Base-by-base conservation (phyloP, 1,140 invertebrate genomes). In the Trichonephila inaurata region DNA sequence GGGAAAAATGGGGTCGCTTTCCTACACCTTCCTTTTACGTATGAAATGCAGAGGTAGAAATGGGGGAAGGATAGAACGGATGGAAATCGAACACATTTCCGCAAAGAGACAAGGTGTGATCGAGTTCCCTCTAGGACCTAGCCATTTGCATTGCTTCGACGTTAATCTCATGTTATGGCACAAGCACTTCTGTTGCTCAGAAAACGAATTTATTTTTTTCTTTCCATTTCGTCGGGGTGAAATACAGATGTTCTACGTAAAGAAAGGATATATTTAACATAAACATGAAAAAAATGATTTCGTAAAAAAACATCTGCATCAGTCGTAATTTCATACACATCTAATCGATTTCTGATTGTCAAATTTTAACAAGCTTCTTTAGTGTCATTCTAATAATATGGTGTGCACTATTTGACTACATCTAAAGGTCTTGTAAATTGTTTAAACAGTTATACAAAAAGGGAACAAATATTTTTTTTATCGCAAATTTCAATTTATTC, bases 1-100 rank as follows among this genome's bases (percentile, higher is more conserved):
- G 14, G 19, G 33, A 77, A 77, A 72, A 77, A 77, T 28, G 72
- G 72, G 72, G 72, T 77, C 72, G 72, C 18, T 77, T 77, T 77
- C 72, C 28, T 33, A 77, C 72, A 77, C 72, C 72, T 77, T 77
- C 72, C 72, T 77, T 77, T 40, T 77, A 77, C 72, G 72, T 77
- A 77, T 40, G 72, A 77, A 77, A 77, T 77, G 33, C 72, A 77
- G 72, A 77, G 72, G 72, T 77, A 77, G 72, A 18, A 28, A 72
- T 72, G 28, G 72, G 72, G 72, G 72, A 77, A 77, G 72, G 72
- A 77, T 77, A 77, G 33, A 77, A 77, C 72, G 72, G 72, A 77
- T 77, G 72, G 72, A 77, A 77, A 77, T 77, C 28, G 28, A 77
- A 77, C 72, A 77, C 72, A 77, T 77, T 77, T 77, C 72, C 72